Percentiles rank a stretch among this genome's conserved stretches.
phyloP scores from a whole-genome alignment of 2,113 vertebrate genomes.

The Collichthys lucidus region DNA sequence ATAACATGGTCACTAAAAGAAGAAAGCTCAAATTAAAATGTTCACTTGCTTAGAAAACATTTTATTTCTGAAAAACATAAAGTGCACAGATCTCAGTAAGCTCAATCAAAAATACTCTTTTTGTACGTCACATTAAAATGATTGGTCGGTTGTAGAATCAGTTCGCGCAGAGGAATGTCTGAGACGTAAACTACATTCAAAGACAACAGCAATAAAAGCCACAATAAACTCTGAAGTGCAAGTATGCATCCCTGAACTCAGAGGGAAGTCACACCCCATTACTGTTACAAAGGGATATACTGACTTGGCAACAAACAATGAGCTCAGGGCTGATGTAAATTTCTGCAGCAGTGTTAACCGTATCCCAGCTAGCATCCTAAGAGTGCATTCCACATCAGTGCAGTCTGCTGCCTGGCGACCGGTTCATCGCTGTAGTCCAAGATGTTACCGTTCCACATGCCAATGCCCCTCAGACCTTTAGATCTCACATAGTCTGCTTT shows the following conservation, averaged over 20 bases:
- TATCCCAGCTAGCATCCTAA: conserved; percentile 68
- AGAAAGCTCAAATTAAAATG: not conserved
- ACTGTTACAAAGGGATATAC: conserved; percentile 42
- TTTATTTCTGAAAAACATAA: conserved; percentile 52
- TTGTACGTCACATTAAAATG: not conserved
- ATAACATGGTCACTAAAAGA: not conserved
- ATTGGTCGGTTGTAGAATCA: conserved; percentile 17
- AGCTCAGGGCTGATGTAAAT: conserved; percentile 25
- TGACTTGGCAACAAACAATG: conserved; percentile 54
- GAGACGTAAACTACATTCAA: conserved; percentile 31
- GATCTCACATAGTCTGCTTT: conserved; percentile 85
- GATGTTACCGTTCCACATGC: conserved; percentile 95
- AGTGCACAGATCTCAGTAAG: conserved; percentile 24
- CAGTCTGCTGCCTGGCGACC: conserved; percentile 85
- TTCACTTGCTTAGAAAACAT: not conserved
- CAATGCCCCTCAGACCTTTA: conserved; percentile 89
- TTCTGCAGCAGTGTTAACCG: conserved; percentile 17
- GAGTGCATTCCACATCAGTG: conserved; percentile 92
- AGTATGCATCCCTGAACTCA: conserved; percentile 38
- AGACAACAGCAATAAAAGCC: conserved; percentile 40
- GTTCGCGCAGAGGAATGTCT: conserved; percentile 44
- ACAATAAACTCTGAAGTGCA: conserved; percentile 51
- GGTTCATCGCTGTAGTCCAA: conserved; percentile 88
- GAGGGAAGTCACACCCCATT: not conserved
- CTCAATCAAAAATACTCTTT: conserved; percentile 15